These are phyloP conservation scores for Scarus forsteni DNA, from an alignment of 2,797 vertebrate genomes.

Conservation along the genomic window DNA sequence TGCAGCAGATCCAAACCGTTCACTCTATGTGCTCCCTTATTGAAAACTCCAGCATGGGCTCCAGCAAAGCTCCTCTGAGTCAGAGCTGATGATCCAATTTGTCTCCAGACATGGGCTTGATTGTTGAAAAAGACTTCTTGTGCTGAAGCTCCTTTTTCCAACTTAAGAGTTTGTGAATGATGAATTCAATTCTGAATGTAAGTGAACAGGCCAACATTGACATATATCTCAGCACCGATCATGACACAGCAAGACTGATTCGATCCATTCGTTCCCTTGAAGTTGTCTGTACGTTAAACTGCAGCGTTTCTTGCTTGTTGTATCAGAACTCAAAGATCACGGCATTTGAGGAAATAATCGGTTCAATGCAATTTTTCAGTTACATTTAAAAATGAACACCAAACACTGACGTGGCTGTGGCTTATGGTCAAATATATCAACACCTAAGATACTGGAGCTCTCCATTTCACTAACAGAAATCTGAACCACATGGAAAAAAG, in stretches of 20 bases:
- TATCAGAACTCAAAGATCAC: too few species aligned
- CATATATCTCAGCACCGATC: background rate
- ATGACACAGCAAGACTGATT: background rate
- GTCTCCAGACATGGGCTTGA: constrained; percentile 25
- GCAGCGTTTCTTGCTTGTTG: too few species aligned
- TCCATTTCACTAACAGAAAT: too few species aligned
- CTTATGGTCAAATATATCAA: too few species aligned
- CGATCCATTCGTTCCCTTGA: background rate
- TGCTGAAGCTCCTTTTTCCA: constrained; percentile 22
- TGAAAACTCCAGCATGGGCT: constrained; percentile 30
- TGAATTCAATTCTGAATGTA: background rate
- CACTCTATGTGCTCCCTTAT: background rate
- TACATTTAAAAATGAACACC: too few species aligned
- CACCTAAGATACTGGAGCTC: too few species aligned
- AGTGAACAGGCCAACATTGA: background rate
- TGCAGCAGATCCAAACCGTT: constrained; percentile 8
- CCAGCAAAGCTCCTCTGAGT: constrained; percentile 19
- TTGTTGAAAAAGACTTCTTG: constrained; percentile 28
- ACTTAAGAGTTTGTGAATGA: constrained; percentile 12
- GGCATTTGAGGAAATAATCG: too few species aligned
- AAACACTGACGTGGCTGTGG: too few species aligned
- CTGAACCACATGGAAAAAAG: too few species aligned
- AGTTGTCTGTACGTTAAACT: too few species aligned
- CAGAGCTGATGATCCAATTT: background rate
- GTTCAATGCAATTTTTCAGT: too few species aligned